phyloP scores from a whole-genome alignment of 2,797 vertebrate genomes.

The Micropoecilia bifurca region DNA sequence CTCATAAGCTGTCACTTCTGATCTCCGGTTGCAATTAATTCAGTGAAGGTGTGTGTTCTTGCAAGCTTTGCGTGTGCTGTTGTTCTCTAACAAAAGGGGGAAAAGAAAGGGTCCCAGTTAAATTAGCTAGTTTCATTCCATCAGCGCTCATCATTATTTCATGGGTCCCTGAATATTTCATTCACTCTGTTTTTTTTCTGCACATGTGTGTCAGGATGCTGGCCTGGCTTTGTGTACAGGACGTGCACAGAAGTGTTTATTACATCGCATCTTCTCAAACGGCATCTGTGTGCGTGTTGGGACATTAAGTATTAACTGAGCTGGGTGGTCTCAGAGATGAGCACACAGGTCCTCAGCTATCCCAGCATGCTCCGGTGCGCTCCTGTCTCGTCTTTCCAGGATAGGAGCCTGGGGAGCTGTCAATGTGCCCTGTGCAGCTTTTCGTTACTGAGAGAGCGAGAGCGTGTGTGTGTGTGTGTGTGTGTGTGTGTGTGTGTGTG shows the following conservation, averaged over 20 bases:
- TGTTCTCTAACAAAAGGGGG: slow-evolving; percentile 57
- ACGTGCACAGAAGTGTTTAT: slow-evolving; percentile 36
- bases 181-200: slow-evolving; percentile 39
- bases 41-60: slow-evolving; percentile 23
- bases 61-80: slow-evolving; percentile 26
- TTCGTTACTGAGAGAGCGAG: slow-evolving; percentile 23
- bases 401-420: slow-evolving; percentile 81
- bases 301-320: slow-evolving; percentile 81
- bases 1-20: slow-evolving; percentile 46
- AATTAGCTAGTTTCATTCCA: slow-evolving; percentile 86
- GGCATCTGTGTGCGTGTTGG: slow-evolving; percentile 14
- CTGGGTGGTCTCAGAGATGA: slow-evolving; percentile 70
- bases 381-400: slow-evolving; percentile 78
- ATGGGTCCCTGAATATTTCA: slow-evolving; percentile 82
- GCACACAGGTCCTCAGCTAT: slow-evolving; percentile 72
- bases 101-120: slow-evolving; percentile 64
- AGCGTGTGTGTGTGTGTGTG: not conserved
- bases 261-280: slow-evolving; percentile 25
- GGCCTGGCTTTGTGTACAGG: not conserved
- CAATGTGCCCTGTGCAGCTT: slow-evolving; percentile 59
- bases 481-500: slow-evolving; percentile 11
- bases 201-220: slow-evolving; percentile 36
- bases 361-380: slow-evolving; percentile 74
- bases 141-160: slow-evolving; percentile 86
- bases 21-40: slow-evolving; percentile 39